Base-by-base conservation (phyloP, 2,888 invertebrate genomes). In the Andrena haemorrhoa region DNA sequence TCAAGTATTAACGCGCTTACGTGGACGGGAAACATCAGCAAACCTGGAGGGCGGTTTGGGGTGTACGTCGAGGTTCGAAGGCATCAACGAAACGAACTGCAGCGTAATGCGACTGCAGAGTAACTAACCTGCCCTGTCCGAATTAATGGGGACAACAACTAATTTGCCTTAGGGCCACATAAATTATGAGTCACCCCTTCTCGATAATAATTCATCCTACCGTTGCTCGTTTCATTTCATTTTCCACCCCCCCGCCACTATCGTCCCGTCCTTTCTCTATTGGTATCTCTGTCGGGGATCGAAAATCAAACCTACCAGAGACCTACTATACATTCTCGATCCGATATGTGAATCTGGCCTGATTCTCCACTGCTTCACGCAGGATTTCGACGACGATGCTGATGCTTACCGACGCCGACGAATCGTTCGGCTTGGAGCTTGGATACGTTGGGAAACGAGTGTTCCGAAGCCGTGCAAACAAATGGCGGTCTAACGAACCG, bases 401-500 rank as follows among this genome's bases (percentile, higher is more conserved):
- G 56, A 33, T 12, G n/a, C 8, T 33, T 16, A 51, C 49, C 10
- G 60, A 33, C 5, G 23, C 49, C 10, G 60, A 33, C 5, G 23
- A 60, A 53, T 56, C 81, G 71, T 68, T 64, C 47, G n/a, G 35
- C 10, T 41, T 1, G 51, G 51, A n/a, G 47, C 26, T 23, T 3
- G 51, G 41, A 10, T 26, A 20, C 29, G 60, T 31, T 56, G 72
- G 51, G 51, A 79, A 75, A 85, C 79, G 83, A 86, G 75, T 78
- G 85, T 80, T 80, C 71, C 77, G 79, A 83, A 82, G 79, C 79
- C 83, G 87, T 84, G 89, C 91, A 92, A 92, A 92, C 91, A 91
- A 92, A 91, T 91, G 92, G 88, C 83, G 88, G 89, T 86, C 90
- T 92, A 92, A 92, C 92, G 91, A 92, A 92, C 91, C 91, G 89